These are phyloP conservation scores for Corythornis vintsioides DNA, from an alignment of 2,113 vertebrate species.

Conservation along the genomic window DNA sequence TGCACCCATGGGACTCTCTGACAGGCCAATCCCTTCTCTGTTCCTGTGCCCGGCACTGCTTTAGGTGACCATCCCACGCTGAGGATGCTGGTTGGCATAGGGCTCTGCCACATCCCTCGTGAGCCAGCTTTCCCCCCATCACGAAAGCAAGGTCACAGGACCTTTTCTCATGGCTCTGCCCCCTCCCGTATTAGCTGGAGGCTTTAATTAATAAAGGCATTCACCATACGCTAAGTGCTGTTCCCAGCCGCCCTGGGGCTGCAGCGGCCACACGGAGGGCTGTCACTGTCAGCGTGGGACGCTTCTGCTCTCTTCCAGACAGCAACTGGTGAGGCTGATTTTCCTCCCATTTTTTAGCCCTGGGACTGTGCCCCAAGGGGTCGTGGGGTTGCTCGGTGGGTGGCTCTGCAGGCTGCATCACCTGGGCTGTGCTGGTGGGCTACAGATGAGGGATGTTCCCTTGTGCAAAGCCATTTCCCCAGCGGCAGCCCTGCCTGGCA, in stretches of 20 bases:
- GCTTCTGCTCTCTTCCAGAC: not conserved
- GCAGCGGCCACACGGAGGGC: not conserved
- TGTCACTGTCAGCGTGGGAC: not conserved
- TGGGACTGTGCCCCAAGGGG: not conserved
- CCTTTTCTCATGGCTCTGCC: not conserved
- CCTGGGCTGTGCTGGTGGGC: not conserved
- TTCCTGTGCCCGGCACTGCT: not conserved
- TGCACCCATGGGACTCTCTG: not conserved
- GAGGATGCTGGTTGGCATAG: not conserved
- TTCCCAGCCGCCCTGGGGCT: not conserved
- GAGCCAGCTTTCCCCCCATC: not conserved
- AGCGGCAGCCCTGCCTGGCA: not conserved
- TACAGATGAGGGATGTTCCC: not conserved
- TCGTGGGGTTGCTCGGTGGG: rapidly evolving
- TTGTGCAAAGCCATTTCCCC: not conserved
- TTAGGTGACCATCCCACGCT: rapidly evolving
- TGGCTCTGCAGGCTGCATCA: not conserved
- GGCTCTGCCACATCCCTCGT: not conserved
- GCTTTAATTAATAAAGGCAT: slow-evolving; percentile 58
- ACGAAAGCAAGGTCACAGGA: not conserved
- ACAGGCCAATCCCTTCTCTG: rapidly evolving
- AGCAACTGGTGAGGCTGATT: not conserved
- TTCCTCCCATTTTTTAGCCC: not conserved
- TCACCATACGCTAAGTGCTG: slow-evolving; percentile 4
- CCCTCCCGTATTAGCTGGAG: not conserved